These are phyloP conservation scores for Pantala flavescens DNA, from an alignment of 1,140 invertebrate species.

Conservation along the genomic window DNA sequence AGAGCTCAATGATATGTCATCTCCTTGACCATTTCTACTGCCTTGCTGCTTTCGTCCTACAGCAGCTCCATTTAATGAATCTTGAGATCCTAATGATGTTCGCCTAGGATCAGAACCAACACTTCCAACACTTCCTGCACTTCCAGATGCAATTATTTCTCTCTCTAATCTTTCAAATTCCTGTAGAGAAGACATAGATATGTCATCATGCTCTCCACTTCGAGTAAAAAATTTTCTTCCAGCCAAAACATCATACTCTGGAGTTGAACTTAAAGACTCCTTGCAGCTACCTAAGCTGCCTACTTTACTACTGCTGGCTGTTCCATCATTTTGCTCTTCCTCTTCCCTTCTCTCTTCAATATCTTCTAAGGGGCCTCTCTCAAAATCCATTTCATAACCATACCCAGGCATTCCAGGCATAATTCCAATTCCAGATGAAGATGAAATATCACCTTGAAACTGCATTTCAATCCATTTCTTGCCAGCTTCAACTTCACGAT, in stretches of 20 bases:
- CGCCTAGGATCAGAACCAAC: constrained; percentile 14
- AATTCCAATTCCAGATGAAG: constrained; percentile 40
- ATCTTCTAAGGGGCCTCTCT: constrained; percentile 71
- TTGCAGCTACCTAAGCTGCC: constrained; percentile 67
- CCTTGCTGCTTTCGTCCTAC: constrained; percentile 48
- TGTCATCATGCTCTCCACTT: constrained; percentile 76
- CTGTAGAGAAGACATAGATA: constrained; percentile 82
- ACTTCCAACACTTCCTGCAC: constrained; percentile 19
- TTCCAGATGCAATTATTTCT: constrained; percentile 46
- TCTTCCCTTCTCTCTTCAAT: constrained; percentile 61
- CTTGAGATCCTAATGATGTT: constrained; percentile 27
- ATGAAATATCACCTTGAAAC: constrained; percentile 52
- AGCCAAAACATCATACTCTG: constrained; percentile 73
- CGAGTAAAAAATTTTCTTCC: constrained; percentile 65
- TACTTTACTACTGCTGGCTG: constrained; percentile 63
- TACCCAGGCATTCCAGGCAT: constrained; percentile 36
- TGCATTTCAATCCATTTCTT: constrained; percentile 86
- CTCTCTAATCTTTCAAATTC: constrained; percentile 88
- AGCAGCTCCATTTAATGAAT: constrained; percentile 50
- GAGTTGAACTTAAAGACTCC: constrained; percentile 68
- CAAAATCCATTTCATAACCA: constrained; percentile 58
- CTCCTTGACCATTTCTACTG: constrained; percentile 61
- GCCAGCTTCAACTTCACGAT: constrained; percentile 54
- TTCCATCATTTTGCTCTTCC: constrained; percentile 72
- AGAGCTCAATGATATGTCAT: constrained; percentile 83